These are phyloP conservation scores for Tiliacea citrago DNA, from an alignment of 2,888 invertebrate genomes.

Conservation along the genomic window DNA sequence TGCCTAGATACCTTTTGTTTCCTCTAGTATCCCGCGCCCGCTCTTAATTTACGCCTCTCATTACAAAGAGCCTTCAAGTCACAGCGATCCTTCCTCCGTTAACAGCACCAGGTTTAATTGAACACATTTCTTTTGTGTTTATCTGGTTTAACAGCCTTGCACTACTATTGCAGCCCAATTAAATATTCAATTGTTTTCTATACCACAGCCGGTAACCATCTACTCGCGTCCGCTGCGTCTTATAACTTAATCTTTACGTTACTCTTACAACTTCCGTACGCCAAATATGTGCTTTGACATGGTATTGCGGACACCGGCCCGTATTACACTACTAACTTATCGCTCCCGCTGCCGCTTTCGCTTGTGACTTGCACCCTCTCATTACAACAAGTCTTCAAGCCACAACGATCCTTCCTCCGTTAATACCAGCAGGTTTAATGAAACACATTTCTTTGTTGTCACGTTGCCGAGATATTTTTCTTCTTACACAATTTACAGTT, in stretches of 20 bases:
- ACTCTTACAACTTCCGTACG: too few relatives aligned
- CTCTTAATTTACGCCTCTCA: background rate
- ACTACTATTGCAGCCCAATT: background rate
- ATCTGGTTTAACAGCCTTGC: background rate
- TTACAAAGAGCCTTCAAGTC: too few relatives aligned
- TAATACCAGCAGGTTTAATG: conserved; percentile 78
- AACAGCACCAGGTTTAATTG: too few relatives aligned
- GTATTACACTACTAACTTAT: background rate
- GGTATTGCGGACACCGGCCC: too few relatives aligned
- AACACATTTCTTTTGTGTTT: background rate
- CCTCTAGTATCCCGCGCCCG: background rate
- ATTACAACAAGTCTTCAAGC: conserved; percentile 29
- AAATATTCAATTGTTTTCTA: background rate
- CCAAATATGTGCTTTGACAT: too few relatives aligned
- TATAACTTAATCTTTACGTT: background rate
- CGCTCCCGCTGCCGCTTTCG: background rate
- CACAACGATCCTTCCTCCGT: conserved; percentile 48
- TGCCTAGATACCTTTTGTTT: background rate
- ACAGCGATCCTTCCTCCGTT: too few relatives aligned
- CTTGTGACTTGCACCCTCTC: background rate
- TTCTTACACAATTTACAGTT: conserved; percentile 66
- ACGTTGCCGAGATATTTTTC: conserved; percentile 70
- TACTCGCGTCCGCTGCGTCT: too few relatives aligned
- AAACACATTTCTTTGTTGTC: conserved; percentile 83
- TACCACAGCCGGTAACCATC: too few relatives aligned